phyloP scores from a whole-genome alignment of 2,888 invertebrate genomes.

The Geophilus truncorum region DNA sequence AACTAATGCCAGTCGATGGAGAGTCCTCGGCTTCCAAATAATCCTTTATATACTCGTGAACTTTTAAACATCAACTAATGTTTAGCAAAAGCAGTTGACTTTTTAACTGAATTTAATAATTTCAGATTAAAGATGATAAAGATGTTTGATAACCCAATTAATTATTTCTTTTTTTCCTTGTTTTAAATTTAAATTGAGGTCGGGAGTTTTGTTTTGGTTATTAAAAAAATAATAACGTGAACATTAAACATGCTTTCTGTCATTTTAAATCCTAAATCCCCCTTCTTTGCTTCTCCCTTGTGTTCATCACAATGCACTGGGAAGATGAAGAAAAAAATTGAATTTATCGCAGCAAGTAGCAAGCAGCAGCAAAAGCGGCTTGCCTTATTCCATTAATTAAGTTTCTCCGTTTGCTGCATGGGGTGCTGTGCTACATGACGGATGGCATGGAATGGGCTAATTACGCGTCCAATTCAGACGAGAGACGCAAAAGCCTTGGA shows the following conservation, averaged over 20 bases:
- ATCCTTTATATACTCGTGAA: slow-evolving; percentile 6
- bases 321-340: neutral
- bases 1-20: slow-evolving; percentile 11
- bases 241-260: neutral
- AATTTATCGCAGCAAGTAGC: slow-evolving; percentile 12
- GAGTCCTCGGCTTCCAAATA: neutral
- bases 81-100: neutral
- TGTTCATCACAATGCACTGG: neutral
- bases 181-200: neutral
- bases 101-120: neutral
- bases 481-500: slow-evolving; percentile 10
- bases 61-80: neutral
- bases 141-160: neutral
- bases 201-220: neutral
- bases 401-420: slow-evolving; percentile 15
- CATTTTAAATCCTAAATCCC: neutral
- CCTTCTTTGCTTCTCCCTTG: neutral
- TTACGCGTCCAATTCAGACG: slow-evolving; percentile 15
- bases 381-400: slow-evolving; percentile 18
- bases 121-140: neutral
- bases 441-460: slow-evolving; percentile 10
- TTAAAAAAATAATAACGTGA: neutral
- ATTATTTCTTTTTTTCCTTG: neutral
- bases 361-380: slow-evolving; percentile 2
- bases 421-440: neutral